Evolutionary conservation across 2,888 invertebrate genomes (phyloP), one percentile per base, ranked within the genome.

Genomic region (Oxyteleia sp.): DNA sequence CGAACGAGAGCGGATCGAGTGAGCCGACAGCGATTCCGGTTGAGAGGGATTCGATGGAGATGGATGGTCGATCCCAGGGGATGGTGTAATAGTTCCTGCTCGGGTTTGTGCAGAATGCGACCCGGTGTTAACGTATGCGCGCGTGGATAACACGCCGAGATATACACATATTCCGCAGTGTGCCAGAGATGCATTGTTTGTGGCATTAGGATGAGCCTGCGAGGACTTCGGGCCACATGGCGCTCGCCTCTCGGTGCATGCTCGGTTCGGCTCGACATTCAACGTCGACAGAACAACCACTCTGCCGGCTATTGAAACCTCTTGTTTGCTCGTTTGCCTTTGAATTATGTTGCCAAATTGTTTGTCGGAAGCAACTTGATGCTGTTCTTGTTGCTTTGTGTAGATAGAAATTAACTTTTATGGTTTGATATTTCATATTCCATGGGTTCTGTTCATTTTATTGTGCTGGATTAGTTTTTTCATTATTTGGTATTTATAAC

Each of bases 1-100:
- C 57, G 59, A 45, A 72, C 72, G 74, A 66, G 85, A 86, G 82
- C 85, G 89, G 85, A 86, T 89, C 88, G 87, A 86, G 85, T 82
- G 86, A 87, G 85, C 87, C 88, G 87, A 88, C 88, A 89, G 88
- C 87, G 89, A 90, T 92, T 91, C 89, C 87, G 86, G 89, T 88
- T 91, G 91, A 92, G 90, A 92, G 91, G 90, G 90, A 93, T 93
- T 87, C 92, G 90, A 93, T 93, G 92, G 91, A 92, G 93, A 93
- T 93, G 90, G 91, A 93, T 93, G 88, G 90, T 85, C 87, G 87
- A 55, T 80, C 93, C 91, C 92, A 64, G 80, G 92, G 91, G 91
- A 92, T 83, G n/a, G n/a, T 84, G 87, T 89, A 91, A 91, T 92
- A 90, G 91, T 89, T 89, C 75, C 85, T 84, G 86, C 71, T 83